Evolutionary conservation across 1,140 invertebrate species (phyloP), one percentile per base, ranked within the genome.

Genomic region (Apis dorsata): DNA sequence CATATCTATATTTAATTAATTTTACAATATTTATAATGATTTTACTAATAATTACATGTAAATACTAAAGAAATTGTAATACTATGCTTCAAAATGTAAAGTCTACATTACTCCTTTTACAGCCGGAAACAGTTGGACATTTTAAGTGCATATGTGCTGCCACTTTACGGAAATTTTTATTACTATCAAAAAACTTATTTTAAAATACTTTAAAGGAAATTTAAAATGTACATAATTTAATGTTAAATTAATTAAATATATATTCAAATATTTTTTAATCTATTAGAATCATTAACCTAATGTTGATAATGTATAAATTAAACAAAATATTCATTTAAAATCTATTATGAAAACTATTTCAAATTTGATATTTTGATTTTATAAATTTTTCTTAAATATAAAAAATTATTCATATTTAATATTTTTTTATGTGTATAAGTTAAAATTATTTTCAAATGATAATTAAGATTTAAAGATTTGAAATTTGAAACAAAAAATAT

Each of bases 61-160:
- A 69, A 60, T 62, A 19, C 2, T 11, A 34, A 34, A 13, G 7
- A 77, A 82, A 70, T 70, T 21, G 44, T 21, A 60, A 60, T 51
- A 7, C 17, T 59, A 63, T 17, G 55, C 44, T 44, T 60, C 24
- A 51, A 82, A 82, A 70, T 77, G 65, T 55, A 69, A 82, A 69
- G 55, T 82, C 80, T 82, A 82, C 74, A 77, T 82, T 57, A 82
- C 80, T 82, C 80, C 51, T 71, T 55, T 73, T 59, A 69, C 19
- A 53, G 53, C 86, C 89, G 89, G 84, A 90, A 90, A 74, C 77
- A 81, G 84, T 76, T 84, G 85, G 88, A 83, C 79, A n/a, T 17
- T 34, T 10, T 55, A 55, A 57, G 0, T 21, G 57, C 49, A 13
- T 21, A 76, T 21, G 44, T 76, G 74, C 74, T 76, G 60, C 74